Percentiles rank a stretch among this genome's conserved stretches.
These are phyloP conservation scores for Arion vulgaris DNA, from an alignment of 1,140 invertebrate species.

Conservation along the genomic window DNA sequence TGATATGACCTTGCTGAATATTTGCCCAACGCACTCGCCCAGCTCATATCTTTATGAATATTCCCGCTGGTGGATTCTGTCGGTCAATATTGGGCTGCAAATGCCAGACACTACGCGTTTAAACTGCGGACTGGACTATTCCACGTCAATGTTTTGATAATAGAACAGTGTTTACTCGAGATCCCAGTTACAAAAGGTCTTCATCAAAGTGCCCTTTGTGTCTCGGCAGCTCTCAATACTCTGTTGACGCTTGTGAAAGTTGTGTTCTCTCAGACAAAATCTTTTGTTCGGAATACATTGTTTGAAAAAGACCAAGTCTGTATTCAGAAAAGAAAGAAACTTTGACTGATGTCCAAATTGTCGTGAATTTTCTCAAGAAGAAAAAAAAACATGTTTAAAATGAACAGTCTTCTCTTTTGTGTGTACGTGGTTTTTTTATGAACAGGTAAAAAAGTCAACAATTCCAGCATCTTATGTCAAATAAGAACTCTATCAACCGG, in stretches of 20 bases:
- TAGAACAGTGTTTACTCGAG: not conserved
- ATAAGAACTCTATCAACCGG: no score
- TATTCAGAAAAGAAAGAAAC: not conserved
- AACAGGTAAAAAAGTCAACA: no score
- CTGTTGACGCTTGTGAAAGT: not conserved
- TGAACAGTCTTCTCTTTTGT: not conserved
- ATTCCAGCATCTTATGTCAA: no score
- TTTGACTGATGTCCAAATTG: not conserved
- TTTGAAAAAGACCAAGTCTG: not conserved
- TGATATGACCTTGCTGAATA: not conserved
- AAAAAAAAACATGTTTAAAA: not conserved
- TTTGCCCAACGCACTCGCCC: not conserved
- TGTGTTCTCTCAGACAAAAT: not conserved
- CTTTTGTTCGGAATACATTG: not conserved
- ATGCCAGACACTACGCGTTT: not conserved
- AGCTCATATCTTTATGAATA: conserved; percentile 10
- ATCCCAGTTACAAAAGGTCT: not conserved
- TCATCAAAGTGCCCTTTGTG: conserved; percentile 2
- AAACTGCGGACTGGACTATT: not conserved
- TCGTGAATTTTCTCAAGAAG: not conserved
- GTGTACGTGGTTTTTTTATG: not conserved
- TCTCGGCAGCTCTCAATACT: not conserved
- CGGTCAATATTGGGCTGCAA: conserved; percentile 2
- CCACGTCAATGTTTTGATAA: conserved; percentile 6
- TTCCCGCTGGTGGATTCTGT: not conserved